Evolutionary conservation across 2,888 invertebrate genomes (phyloP).

Genomic region (Harpalus rufipes): DNA sequence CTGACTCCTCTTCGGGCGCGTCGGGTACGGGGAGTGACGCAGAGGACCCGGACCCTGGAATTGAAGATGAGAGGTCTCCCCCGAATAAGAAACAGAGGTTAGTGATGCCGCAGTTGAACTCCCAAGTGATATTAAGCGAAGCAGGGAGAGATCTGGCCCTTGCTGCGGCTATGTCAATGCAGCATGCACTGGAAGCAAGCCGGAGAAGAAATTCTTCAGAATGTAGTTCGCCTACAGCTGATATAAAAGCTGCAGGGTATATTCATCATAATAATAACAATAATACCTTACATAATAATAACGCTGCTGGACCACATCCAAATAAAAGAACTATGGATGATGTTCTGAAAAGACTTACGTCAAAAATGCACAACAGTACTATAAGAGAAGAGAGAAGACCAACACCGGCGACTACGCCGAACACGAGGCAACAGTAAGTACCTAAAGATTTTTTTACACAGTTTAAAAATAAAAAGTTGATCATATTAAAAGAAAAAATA

Average conservation of each 20-base stretch:
- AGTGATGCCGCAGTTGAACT: conserved; percentile 70
- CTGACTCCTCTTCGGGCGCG: conserved; percentile 75
- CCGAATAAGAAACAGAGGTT: conserved; percentile 77
- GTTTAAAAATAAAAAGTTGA: neutral
- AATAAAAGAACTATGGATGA: conserved; percentile 94
- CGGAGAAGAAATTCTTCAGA: conserved; percentile 80
- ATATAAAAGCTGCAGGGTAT: conserved; percentile 82
- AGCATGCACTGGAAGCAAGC: conserved; percentile 73
- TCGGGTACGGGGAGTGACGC: conserved; percentile 77
- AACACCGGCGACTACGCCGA: conserved; percentile 84
- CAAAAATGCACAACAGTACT: conserved; percentile 90
- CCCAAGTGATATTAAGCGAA: conserved; percentile 70
- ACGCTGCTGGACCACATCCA: conserved; percentile 79
- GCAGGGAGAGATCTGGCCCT: conserved; percentile 70
- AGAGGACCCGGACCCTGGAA: conserved; percentile 75
- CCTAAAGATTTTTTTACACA: neutral
- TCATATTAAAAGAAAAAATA: too few relatives aligned
- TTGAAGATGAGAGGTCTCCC: conserved; percentile 76
- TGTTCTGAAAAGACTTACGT: conserved; percentile 90
- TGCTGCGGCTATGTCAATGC: conserved; percentile 76
- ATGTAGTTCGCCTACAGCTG: conserved; percentile 86
- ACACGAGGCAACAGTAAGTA: conserved; percentile 76
- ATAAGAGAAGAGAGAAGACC: conserved; percentile 86
- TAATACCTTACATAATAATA: conserved; percentile 83
- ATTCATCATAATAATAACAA: conserved; percentile 80